Evolutionary conservation across 2,797 vertebrate genomes (phyloP), one percentile per base, ranked within the genome.

Genomic region (Cyprinodon diabolis): DNA sequence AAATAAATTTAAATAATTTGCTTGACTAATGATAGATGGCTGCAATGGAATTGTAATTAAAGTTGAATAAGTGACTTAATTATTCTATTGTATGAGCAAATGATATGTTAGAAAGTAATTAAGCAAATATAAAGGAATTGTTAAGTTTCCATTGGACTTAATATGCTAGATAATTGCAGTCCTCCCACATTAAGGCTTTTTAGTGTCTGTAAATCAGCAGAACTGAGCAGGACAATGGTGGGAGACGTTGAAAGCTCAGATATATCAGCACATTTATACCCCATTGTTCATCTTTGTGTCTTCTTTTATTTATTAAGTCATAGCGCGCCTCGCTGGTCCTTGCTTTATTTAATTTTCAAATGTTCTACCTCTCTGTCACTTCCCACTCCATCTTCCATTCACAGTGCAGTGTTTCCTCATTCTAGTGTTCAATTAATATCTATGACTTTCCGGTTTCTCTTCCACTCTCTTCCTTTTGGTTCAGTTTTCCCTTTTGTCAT

Each of bases 331-430:
- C 68, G 77, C 63, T 75, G 30, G 76, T 67, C 74, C 55, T 80
- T 80, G 58, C 74, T 84, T 85, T 87, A 78, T 89, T 91, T 91
- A 87, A 90, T 89, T 84, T 85, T 79, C 79, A 82, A 84, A 87
- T 77, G 68, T 90, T 86, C 86, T 84, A 81, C 90, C 86, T 94
- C 83, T 85, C 66, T n/a, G 77, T 91, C 82, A 87, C 78, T 87
- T 80, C 77, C 74, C 79, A 81, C 69, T 89, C 76, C 91, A 86
- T 89, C 77, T 85, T 86, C 86, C 78, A 55, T 84, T 91, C 89
- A 93, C 92, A 92, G 91, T 94, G 89, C 87, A 93, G 89, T 75
- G 89, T 92, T 89, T 93, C 84, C 89, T 94, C 91, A 89, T 94
- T 94, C 87, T 93, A 90, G 89, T 82, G 79, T 77, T 87, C 80